Evolutionary conservation across 2,797 vertebrate genomes (phyloP), one percentile per base, ranked within the genome.

Genomic region (Apogon hyalosoma): DNA sequence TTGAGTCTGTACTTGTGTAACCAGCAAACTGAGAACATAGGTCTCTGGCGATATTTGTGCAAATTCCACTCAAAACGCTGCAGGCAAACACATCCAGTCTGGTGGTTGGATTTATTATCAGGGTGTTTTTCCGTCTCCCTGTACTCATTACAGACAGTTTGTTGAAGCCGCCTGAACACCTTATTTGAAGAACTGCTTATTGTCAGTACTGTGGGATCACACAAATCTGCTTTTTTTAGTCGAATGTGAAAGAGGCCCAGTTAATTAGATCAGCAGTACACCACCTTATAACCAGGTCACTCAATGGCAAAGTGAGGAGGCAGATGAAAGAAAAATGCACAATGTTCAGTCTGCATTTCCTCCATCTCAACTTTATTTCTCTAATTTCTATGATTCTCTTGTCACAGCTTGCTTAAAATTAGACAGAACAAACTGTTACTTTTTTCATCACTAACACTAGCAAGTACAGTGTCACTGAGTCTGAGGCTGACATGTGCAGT

Each of bases 1-100:
- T 54, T 45, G 67, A 69, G 75, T 76, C 65, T 79, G 73, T 50
- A 41, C 61, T 33, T 78, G 63, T 75, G 79, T 24, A 75, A 64
- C 66, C 43, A 65, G 80, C 71, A 77, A 75, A 63, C 78, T 5
- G 43, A 80, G 82, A 16, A 58, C 51, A 31, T 19, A n/a, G 47
- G 52, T 83, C 86, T 86, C 86, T 43, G 19, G 80, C 13, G 79
- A 73, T 50, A 47, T 56, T 75, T 89, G 82, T 85, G 86, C 75
- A 93, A 90, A 92, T 90, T 86, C 64, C 86, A 90, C 77, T 76
- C 41, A 61, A 71, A 83, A 84, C 59, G 79, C 75, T 45, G 54
- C 62, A 31, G 71, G 73, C 74, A 58, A 70, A 63, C 28, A 33
- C 64, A 74, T 69, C 56, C 70, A 72, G 60, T 54, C 67, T 60